phyloP scores from a whole-genome alignment of 2,113 vertebrate species.

The Hyperopisus bebe region DNA sequence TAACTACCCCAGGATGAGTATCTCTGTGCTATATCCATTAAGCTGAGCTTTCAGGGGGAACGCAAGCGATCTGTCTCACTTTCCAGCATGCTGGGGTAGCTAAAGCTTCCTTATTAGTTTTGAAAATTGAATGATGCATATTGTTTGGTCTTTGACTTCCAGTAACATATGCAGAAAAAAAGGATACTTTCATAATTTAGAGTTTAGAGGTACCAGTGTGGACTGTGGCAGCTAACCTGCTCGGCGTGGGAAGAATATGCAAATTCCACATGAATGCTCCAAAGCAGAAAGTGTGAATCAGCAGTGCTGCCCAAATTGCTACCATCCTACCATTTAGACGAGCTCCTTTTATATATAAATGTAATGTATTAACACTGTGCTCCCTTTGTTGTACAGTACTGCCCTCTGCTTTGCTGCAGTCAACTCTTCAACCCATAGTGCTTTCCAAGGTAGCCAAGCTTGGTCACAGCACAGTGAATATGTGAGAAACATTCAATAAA shows the following conservation, averaged over 20 bases:
- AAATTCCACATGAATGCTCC: not conserved
- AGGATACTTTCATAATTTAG: not conserved
- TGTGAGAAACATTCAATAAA: not conserved
- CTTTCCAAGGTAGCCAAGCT: not conserved
- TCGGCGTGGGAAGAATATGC: not conserved
- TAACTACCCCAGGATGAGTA: not conserved
- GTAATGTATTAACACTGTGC: not conserved
- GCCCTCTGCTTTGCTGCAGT: not conserved
- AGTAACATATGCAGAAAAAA: not conserved
- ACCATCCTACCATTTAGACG: not conserved
- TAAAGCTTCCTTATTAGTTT: not conserved
- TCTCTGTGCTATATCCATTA: not conserved
- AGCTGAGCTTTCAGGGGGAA: not conserved
- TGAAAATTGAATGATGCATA: not conserved
- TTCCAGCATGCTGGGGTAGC: not conserved
- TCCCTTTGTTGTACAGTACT: not conserved
- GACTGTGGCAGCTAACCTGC: not conserved
- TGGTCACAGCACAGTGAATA: not conserved
- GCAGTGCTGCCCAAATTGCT: not conserved
- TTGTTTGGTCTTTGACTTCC: not conserved
- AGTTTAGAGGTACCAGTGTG: not conserved
- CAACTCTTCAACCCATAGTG: not conserved
- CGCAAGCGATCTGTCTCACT: not conserved
- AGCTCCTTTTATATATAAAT: not conserved
- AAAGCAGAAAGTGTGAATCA: not conserved